Percentiles rank a stretch among this genome's conserved stretches.
These are phyloP conservation scores for Buceros bicornis DNA, from an alignment of 2,797 vertebrate genomes.

Conservation along the genomic window DNA sequence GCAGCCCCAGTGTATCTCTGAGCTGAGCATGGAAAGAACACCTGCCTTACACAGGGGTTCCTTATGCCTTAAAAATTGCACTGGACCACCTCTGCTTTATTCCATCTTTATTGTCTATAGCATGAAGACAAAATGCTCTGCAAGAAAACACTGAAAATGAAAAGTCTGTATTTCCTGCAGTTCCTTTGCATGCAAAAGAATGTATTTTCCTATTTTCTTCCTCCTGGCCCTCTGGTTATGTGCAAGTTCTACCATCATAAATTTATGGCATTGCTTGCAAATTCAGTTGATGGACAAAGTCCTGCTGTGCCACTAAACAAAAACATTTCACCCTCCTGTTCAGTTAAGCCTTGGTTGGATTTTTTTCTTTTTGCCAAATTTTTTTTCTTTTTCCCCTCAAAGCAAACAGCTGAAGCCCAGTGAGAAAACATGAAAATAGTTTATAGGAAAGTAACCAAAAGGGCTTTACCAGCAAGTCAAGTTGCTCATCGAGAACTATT, in stretches of 20 bases:
- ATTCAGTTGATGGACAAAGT: slow-evolving; percentile 32
- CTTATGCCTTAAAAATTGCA: background rate
- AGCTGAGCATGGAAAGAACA: background rate
- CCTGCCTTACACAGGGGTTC: background rate
- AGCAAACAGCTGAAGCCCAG: slow-evolving; percentile 60
- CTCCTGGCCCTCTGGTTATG: background rate
- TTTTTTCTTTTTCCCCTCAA: background rate
- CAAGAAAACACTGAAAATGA: background rate
- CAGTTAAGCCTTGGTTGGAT: background rate
- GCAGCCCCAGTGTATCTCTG: accelerated
- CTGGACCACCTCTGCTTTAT: background rate
- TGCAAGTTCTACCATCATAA: background rate
- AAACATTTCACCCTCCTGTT: background rate
- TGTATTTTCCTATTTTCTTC: background rate
- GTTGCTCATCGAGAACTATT: slow-evolving; percentile 58
- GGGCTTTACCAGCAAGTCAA: slow-evolving; percentile 25
- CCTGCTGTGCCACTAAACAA: slow-evolving; percentile 19
- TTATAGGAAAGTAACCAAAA: slow-evolving; percentile 63
- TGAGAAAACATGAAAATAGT: slow-evolving; percentile 53
- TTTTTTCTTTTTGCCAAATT: background rate
- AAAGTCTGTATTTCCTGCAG: background rate
- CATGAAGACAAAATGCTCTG: background rate
- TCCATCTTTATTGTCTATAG: background rate
- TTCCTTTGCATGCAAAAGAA: background rate
- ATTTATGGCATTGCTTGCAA: background rate